Evolutionary conservation across 2,888 invertebrate genomes (phyloP), one percentile per base, ranked within the genome.

Genomic region (Chymomyza caudatula): DNA sequence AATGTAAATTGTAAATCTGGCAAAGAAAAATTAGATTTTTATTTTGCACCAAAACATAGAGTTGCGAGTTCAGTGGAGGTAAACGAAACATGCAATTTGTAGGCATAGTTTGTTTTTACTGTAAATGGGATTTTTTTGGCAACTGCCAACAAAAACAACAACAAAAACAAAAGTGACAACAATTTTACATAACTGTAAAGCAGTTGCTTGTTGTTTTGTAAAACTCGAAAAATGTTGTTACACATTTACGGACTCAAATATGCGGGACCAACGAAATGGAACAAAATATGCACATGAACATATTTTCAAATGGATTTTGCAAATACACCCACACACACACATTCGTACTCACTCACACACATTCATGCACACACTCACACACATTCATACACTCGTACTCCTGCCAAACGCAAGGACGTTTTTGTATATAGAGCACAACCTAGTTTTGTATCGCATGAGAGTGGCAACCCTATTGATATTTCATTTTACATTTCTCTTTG

Each of bases 361-460:
- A 55, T 54, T 57, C 53, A 63, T 58, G 51, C 44, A 52, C 60
- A 43, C 23, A 61, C 44, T 23, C 25, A 67, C 67, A 56, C 67
- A 67, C 67, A 67, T 66, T 60, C 67, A 67, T 67, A 60, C n/a
- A n/a, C n/a, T n/a, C n/a, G n/a, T 66, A 66, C 60, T 15, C 47
- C 47, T 47, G 65, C 60, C 66, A 65, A 59, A 59, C 65, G 65
- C 59, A 53, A 54, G 66, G 8, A 37, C 1, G 11, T 37, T 8
- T 37, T 8, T 37, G 29, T 37, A 37, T 37, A 37, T 37, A 11
- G 29, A 37, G 29, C 29, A 37, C 11, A 37, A 37, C 47, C 47
- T 47, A 47, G 47, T 47, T 47, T 47, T 47, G n/a, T 47, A 47
- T 47, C 5, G 47, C 47, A 3, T 6, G 47, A 17, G 47, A 6